A percentile compares a stretch with the other conserved stretches of the same genome.
These are phyloP conservation scores for Epistrophella euchroma DNA, from an alignment of 2,888 invertebrate species.

Conservation along the genomic window DNA sequence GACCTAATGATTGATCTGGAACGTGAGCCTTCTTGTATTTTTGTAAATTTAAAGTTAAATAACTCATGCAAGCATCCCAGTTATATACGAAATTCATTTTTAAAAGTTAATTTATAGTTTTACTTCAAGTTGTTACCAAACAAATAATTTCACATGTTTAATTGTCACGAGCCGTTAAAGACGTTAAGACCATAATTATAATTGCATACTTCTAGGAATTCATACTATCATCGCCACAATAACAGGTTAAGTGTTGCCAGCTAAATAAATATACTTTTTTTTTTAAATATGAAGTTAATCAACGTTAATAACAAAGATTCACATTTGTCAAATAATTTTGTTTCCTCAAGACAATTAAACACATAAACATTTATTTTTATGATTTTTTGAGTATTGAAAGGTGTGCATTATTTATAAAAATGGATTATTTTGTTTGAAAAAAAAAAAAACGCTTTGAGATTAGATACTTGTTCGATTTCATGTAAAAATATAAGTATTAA, in stretches of 20 bases:
- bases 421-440: conserved; percentile 75
- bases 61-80: conserved; percentile 75
- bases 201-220: conserved; percentile 34
- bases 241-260: not conserved
- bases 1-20: not conserved
- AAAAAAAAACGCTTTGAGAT: conserved; percentile 62
- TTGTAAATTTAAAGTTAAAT: conserved; percentile 39
- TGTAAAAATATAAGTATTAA: conserved; percentile 56
- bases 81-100: conserved; percentile 52
- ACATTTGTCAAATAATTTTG: conserved; percentile 5
- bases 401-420: conserved; percentile 71
- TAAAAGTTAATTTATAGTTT: conserved; percentile 62
- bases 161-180: conserved; percentile 43
- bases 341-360: conserved; percentile 73
- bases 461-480: conserved; percentile 63
- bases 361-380: conserved; percentile 60
- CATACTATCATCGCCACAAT: not conserved
- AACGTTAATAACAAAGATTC: conserved; percentile 3
- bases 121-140: conserved; percentile 56
- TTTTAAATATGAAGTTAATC: not conserved
- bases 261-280: not conserved
- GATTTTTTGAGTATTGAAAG: conserved; percentile 64
- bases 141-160: conserved; percentile 60
- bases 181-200: not conserved
- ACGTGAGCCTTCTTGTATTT: not conserved